phyloP scores from a whole-genome alignment of 2,888 invertebrate genomes.

The Adineta ricciae region DNA sequence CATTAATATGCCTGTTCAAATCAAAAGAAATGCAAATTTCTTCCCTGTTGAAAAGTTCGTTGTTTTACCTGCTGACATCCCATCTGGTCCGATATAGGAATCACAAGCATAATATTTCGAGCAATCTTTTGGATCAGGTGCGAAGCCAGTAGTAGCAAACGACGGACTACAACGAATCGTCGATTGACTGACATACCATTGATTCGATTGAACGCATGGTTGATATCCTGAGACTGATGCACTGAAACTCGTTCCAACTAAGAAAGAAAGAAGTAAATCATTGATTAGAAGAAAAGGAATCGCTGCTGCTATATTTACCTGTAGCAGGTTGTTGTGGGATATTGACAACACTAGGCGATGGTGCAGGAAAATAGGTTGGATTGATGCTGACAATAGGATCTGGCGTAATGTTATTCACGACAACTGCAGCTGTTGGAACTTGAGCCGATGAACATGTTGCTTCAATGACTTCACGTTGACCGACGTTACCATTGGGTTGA shows the following conservation, averaged over 20 bases:
- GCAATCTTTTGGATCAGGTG: conserved; percentile 34
- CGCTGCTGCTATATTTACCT: too few species aligned
- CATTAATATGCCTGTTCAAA: conserved; percentile 12
- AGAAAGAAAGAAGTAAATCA: neutral
- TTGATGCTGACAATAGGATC: neutral
- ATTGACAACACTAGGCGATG: neutral
- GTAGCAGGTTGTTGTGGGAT: neutral
- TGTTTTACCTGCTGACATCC: conserved; percentile 22
- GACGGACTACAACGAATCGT: conserved; percentile 27
- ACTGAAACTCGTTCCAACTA: neutral
- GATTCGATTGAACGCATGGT: conserved; percentile 21
- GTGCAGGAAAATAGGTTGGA: neutral
- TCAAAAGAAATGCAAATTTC: neutral
- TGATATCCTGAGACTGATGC: conserved; percentile 20
- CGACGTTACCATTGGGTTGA: conserved; percentile 28
- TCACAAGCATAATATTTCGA: conserved; percentile 32
- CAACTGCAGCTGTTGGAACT: neutral
- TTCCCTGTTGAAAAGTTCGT: neutral
- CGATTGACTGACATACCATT: conserved; percentile 31
- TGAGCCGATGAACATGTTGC: conserved; percentile 26
- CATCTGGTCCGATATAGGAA: neutral
- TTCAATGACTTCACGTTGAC: conserved; percentile 26
- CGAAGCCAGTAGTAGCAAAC: conserved; percentile 24
- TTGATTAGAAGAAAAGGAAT: neutral
- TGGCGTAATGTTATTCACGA: neutral